phyloP scores from a whole-genome alignment of 2,888 invertebrate genomes.

The Agonopterix heracliana region DNA sequence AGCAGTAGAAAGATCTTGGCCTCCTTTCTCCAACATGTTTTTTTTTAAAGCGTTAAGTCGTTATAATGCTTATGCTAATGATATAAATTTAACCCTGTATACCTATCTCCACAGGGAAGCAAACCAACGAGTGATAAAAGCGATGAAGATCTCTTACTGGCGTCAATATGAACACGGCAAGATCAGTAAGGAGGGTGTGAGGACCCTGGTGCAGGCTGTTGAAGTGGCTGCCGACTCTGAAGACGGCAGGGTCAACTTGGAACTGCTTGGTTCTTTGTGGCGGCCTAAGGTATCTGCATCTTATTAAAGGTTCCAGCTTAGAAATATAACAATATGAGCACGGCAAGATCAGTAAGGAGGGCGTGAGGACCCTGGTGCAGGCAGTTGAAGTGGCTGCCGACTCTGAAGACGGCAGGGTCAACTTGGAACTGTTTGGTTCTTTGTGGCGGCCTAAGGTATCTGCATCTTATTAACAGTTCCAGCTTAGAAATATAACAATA shows the following conservation, averaged over 20 bases:
- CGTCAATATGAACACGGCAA: conserved; percentile 79
- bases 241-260: conserved; percentile 56
- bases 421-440: conserved; percentile 57
- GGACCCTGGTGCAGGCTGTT: conserved; percentile 70
- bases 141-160: conserved; percentile 79
- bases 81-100: too few species aligned
- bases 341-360: conserved; percentile 77
- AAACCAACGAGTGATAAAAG: conserved; percentile 75
- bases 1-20: too few species aligned
- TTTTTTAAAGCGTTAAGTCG: too few species aligned
- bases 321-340: conserved; percentile 81
- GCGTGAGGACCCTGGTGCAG: conserved; percentile 72
- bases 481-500: too few species aligned
- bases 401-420: conserved; percentile 53
- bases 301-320: too few species aligned
- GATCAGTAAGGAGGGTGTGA: conserved; percentile 75
- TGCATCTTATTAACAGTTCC: neutral
- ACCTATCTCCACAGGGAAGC: conserved; percentile 61
- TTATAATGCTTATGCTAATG: too few species aligned
- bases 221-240: conserved; percentile 69
- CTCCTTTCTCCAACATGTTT: too few species aligned
- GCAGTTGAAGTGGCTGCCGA: conserved; percentile 71
- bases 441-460: conserved; percentile 65
- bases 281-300: conserved; percentile 47
- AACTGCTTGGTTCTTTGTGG: conserved; percentile 61